Percentiles rank a stretch among this genome's conserved stretches.
Conservation (phyloP, 2,113 vertebrate genomes). For the Coptodon bakossiorum region DNA sequence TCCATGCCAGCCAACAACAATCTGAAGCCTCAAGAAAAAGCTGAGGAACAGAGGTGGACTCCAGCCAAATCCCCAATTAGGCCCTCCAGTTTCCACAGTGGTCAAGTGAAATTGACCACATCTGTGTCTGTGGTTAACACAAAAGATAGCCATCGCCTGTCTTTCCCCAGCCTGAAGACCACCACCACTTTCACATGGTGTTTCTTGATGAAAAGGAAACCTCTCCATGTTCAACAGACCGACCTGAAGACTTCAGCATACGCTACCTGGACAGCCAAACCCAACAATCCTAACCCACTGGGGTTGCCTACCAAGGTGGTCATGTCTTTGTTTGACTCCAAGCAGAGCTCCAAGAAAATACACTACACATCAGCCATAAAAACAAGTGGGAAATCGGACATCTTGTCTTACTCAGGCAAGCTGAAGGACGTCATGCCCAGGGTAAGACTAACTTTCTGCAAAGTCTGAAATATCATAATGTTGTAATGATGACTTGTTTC, state of each 20-base stretch:
- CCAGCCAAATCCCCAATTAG: constrained; percentile 64
- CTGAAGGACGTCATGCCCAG: constrained; percentile 85
- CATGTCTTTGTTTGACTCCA: constrained; percentile 92
- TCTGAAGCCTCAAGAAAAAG: constrained; percentile 67
- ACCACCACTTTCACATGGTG: constrained; percentile 94
- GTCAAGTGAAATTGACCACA: constrained; percentile 69
- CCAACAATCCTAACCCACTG: constrained; percentile 86
- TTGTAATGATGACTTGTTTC: neutral
- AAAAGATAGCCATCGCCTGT: constrained; percentile 76
- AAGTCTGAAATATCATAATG: neutral
- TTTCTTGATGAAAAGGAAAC: constrained; percentile 86
- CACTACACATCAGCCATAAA: constrained; percentile 88
- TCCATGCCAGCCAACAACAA: constrained; percentile 40
- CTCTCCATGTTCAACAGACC: constrained; percentile 80
- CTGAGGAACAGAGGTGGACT: constrained; percentile 74
- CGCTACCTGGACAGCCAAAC: constrained; percentile 79
- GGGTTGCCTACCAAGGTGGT: constrained; percentile 91
- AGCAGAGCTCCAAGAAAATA: constrained; percentile 85
- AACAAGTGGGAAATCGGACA: constrained; percentile 80
- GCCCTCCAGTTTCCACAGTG: constrained; percentile 57
- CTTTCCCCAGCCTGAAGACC: constrained; percentile 93
- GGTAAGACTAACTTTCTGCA: constrained; percentile 65
- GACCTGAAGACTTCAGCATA: constrained; percentile 91
- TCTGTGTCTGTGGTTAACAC: constrained; percentile 69
- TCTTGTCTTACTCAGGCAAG: constrained; percentile 91